Evolutionary conservation across 2,888 invertebrate species (phyloP).

Genomic region (Hydropsyche betteni): DNA sequence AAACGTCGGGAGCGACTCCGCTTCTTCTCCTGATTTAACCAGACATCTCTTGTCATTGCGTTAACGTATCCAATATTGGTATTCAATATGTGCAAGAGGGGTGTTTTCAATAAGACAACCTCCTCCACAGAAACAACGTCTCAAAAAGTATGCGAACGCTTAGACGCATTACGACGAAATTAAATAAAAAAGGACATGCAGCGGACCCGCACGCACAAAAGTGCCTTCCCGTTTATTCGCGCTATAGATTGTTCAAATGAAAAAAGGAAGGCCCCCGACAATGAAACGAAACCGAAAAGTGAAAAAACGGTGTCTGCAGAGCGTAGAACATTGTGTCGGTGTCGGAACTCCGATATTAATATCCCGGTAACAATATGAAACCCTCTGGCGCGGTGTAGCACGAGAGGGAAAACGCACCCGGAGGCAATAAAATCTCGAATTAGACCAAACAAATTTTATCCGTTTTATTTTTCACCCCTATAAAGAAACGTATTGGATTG

Average conservation of each 20-base stretch:
- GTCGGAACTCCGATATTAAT: conserved; percentile 41
- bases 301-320: conserved; percentile 21
- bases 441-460: conserved; percentile 44
- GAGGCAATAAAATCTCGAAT: conserved; percentile 44
- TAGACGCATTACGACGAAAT: too few species aligned
- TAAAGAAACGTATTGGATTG: conserved; percentile 36
- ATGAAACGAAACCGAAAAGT: conserved; percentile 25
- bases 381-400: conserved; percentile 1
- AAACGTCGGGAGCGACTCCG: background rate
- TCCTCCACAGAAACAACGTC: conserved; percentile 20
- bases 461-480: conserved; percentile 42
- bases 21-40: conserved; percentile 29
- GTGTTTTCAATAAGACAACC: conserved; percentile 41
- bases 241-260: conserved; percentile 20
- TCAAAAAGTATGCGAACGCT: background rate
- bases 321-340: conserved; percentile 33
- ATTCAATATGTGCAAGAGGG: conserved; percentile 41
- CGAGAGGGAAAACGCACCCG: conserved; percentile 27
- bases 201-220: too few species aligned
- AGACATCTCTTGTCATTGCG: conserved; percentile 42
- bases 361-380: conserved; percentile 42
- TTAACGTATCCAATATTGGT: conserved; percentile 45
- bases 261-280: conserved; percentile 11
- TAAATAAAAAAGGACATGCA: too few species aligned
- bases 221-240: conserved; percentile 19